A percentile compares a stretch with the other conserved stretches of the same genome.
phyloP scores from a whole-genome alignment of 1,140 invertebrate genomes.

The Eurytemora carolleeae region DNA sequence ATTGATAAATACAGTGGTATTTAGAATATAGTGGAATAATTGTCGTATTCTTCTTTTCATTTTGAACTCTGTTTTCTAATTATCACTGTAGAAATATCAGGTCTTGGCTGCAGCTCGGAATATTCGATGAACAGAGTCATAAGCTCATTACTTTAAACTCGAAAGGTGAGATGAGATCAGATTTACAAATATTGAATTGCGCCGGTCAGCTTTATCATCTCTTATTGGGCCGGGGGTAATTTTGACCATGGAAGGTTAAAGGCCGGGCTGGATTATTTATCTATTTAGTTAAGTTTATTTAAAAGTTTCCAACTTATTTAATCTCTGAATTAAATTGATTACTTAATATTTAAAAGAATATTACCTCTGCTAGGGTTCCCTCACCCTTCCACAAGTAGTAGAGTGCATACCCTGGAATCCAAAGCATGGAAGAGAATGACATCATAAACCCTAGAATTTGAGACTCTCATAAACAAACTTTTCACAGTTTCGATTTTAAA shows the following conservation, averaged over 20 bases:
- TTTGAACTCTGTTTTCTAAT: not conserved
- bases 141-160: not conserved
- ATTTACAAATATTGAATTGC: not conserved
- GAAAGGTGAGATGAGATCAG: not conserved
- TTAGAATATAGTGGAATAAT: not conserved
- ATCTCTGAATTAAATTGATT: not conserved
- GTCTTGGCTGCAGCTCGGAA: not conserved
- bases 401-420: constrained; percentile 43
- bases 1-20: not conserved
- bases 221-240: not conserved
- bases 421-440: constrained; percentile 50
- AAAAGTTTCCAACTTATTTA: no score
- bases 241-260: not conserved
- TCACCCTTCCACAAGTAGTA: constrained; percentile 32
- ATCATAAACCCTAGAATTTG: constrained; percentile 38
- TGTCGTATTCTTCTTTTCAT: not conserved
- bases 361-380: constrained; percentile 33
- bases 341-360: constrained; percentile 6
- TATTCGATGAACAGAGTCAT: not conserved
- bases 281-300: no score
- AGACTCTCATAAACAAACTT: no score
- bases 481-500: not conserved
- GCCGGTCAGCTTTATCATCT: not conserved
- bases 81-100: not conserved
- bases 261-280: no score